phyloP scores from a whole-genome alignment of 2,888 invertebrate genomes.

The Cepaea hortensis region DNA sequence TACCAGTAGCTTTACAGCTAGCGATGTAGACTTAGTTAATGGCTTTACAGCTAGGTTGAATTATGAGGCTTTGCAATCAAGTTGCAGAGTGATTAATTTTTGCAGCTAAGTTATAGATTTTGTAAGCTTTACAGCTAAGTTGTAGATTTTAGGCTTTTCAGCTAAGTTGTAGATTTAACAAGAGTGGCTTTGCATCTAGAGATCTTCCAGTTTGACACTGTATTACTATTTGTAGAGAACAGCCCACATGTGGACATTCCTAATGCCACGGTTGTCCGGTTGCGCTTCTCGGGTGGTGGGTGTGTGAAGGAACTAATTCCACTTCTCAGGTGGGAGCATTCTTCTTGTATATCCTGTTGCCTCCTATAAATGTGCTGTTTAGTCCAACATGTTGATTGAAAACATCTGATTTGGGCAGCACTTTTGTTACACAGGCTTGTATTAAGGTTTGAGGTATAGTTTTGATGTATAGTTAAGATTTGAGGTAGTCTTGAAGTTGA shows the following conservation, averaged over 20 bases:
- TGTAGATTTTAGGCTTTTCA: too few species aligned
- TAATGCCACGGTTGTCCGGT: conserved; percentile 67
- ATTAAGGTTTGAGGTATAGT: too few species aligned
- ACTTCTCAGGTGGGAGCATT: conserved; percentile 61
- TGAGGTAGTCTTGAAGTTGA: too few species aligned
- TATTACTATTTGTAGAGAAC: conserved; percentile 60
- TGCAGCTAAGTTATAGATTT: too few species aligned
- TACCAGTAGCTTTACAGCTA: too few species aligned
- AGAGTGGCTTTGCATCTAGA: not conserved
- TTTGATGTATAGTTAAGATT: too few species aligned
- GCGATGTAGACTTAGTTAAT: too few species aligned
- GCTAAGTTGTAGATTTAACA: too few species aligned
- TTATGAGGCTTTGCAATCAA: too few species aligned
- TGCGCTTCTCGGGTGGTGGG: conserved; percentile 64
- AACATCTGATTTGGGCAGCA: not conserved
- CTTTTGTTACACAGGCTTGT: not conserved
- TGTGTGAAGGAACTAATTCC: conserved; percentile 61
- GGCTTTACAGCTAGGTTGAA: too few species aligned
- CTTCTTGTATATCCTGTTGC: conserved; percentile 8
- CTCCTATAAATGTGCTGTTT: not conserved
- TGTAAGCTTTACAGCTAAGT: too few species aligned
- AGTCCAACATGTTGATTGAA: conserved; percentile 2
- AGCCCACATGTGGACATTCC: conserved; percentile 70
- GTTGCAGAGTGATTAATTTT: too few species aligned
- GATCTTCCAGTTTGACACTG: conserved; percentile 21